phyloP scores from a whole-genome alignment of 64 coral and sea anemone species.

The Cladopsammia gracilis region DNA sequence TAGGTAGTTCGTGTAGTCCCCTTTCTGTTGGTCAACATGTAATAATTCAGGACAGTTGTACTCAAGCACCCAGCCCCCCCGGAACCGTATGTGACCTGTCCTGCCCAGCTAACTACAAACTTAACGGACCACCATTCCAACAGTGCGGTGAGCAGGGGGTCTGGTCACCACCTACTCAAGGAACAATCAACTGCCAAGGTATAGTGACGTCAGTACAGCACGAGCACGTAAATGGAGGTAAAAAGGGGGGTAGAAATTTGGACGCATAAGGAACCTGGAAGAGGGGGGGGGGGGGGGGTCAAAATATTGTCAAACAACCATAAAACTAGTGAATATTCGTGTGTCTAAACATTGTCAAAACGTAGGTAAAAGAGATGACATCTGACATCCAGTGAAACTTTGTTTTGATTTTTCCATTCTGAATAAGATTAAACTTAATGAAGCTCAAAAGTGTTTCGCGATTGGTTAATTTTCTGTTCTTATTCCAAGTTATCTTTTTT shows the following conservation, averaged over 20 bases:
- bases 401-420: too few relatives aligned
- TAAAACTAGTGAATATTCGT: too few relatives aligned
- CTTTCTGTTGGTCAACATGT: constrained; percentile 22
- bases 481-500: too few relatives aligned
- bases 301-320: too few relatives aligned
- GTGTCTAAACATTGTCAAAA: too few relatives aligned
- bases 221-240: background rate
- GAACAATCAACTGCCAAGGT: constrained; percentile 54
- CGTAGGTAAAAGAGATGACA: too few relatives aligned
- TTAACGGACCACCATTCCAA: constrained; percentile 40
- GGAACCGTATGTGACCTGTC: constrained; percentile 51
- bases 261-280: background rate
- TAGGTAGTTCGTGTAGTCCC: constrained; percentile 37
- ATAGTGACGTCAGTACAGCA: background rate
- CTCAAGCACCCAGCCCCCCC: constrained; percentile 23
- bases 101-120: constrained; percentile 24
- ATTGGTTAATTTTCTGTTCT: too few relatives aligned
- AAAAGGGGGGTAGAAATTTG: background rate
- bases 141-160: constrained; percentile 39
- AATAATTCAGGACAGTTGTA: background rate
- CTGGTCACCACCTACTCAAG: constrained; percentile 22
- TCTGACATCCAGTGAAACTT: too few relatives aligned
- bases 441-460: background rate
- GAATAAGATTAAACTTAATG: background rate
- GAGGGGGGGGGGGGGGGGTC: too few relatives aligned